A percentile compares a stretch with the other conserved stretches of the same genome.
phyloP scores from a whole-genome alignment of 2,113 vertebrate genomes.

The Microcebus griseorufus region DNA sequence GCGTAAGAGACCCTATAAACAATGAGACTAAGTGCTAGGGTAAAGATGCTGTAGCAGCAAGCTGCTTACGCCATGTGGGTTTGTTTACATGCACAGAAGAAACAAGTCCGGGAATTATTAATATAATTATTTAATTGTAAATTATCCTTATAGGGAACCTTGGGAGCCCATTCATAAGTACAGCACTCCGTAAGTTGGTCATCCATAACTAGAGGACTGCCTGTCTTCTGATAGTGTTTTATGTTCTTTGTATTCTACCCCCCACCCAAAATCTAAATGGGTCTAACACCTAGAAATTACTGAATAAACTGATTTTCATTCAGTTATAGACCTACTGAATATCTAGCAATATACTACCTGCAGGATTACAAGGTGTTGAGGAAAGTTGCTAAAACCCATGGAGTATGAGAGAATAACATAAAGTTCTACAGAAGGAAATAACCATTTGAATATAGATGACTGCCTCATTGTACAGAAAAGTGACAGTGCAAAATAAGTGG shows the following conservation, averaged over 20 bases:
- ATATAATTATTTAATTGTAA: too few relatives aligned
- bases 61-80: too few relatives aligned
- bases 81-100: too few relatives aligned
- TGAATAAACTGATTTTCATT: background rate
- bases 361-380: background rate
- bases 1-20: too few relatives aligned
- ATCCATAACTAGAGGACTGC: too few relatives aligned
- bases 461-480: background rate
- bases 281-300: background rate
- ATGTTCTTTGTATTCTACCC: background rate
- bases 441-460: background rate
- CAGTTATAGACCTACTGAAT: background rate
- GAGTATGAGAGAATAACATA: background rate
- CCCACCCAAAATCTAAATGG: background rate
- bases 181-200: too few relatives aligned
- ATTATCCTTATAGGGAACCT: too few relatives aligned
- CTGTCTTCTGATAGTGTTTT: background rate
- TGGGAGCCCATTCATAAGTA: too few relatives aligned
- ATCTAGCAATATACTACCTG: background rate
- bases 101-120: too few relatives aligned
- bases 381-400: background rate
- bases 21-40: too few relatives aligned
- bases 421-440: background rate
- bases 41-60: too few relatives aligned
- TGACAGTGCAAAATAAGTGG: fast-evolving